Evolutionary conservation across 1,140 invertebrate genomes (phyloP).

Genomic region (Drosophila miranda): DNA sequence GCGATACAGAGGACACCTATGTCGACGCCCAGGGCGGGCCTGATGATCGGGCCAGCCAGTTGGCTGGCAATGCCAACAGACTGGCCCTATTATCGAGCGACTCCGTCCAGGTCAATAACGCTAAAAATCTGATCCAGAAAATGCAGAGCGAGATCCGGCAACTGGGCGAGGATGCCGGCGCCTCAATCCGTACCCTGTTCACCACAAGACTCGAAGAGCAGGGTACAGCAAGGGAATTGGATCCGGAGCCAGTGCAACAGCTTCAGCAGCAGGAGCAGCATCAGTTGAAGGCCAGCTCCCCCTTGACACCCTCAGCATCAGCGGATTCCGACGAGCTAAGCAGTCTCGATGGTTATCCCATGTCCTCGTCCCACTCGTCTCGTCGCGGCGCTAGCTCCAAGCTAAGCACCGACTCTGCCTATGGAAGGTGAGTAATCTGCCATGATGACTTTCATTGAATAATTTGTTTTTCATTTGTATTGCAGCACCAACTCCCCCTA

Average conservation of each 20-base stretch:
- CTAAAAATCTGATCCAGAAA: constrained; percentile 74
- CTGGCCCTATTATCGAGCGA: constrained; percentile 31
- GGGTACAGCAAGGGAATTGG: neutral
- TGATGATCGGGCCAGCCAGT: constrained; percentile 46
- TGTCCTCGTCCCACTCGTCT: constrained; percentile 65
- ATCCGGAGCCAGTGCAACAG: neutral
- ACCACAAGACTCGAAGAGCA: neutral
- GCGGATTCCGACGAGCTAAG: constrained; percentile 78
- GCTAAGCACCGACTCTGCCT: constrained; percentile 86
- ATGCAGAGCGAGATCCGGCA: constrained; percentile 71
- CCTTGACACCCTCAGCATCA: constrained; percentile 50
- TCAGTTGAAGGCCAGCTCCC: constrained; percentile 15
- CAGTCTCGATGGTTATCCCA: constrained; percentile 74
- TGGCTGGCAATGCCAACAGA: constrained; percentile 16
- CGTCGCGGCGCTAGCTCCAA: constrained; percentile 66
- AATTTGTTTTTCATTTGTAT: constrained; percentile 3
- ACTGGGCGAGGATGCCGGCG: constrained; percentile 55
- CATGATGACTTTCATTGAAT: neutral
- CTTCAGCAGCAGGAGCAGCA: constrained; percentile 6
- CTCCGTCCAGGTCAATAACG: constrained; percentile 71
- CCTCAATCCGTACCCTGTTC: constrained; percentile 46
- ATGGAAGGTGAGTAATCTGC: constrained; percentile 85
- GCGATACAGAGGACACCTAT: constrained; percentile 62
- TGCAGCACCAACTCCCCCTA: constrained; percentile 60
- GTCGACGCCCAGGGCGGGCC: constrained; percentile 27